Percentiles rank a stretch among this genome's conserved stretches.
Evolutionary conservation across 2,888 invertebrate genomes (phyloP).

Genomic region (Onchidella celtica): DNA sequence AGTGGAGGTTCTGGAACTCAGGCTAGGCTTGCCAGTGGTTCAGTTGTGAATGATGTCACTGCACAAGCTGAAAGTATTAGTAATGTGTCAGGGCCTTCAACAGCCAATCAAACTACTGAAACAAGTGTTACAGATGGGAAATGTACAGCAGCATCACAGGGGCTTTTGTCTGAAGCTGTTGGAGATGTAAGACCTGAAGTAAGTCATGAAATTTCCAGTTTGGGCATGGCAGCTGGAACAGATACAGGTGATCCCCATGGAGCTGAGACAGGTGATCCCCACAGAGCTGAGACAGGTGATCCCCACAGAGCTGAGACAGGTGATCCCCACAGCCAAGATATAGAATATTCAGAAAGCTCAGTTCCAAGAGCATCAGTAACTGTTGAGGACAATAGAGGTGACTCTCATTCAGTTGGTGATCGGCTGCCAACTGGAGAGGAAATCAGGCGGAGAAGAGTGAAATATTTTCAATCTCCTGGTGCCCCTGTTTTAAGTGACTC

Average conservation of each 20-base stretch:
- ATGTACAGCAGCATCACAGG: background rate
- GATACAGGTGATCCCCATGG: too few species aligned
- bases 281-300: background rate
- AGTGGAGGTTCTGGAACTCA: background rate
- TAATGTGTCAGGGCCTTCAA: background rate
- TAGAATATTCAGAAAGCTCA: too few species aligned
- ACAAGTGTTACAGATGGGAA: background rate
- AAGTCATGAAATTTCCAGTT: background rate
- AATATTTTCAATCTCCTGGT: constrained; percentile 39
- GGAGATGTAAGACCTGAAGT: background rate
- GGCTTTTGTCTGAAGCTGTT: background rate
- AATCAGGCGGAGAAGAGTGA: constrained; percentile 45
- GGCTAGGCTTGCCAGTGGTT: background rate
- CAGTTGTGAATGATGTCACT: background rate
- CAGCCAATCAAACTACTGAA: background rate
- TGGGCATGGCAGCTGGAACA: background rate
- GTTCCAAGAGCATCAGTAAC: constrained; percentile 22
- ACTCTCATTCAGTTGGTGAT: background rate
- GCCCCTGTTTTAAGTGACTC: background rate
- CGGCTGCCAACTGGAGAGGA: constrained; percentile 41
- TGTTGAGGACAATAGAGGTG: constrained; percentile 22
- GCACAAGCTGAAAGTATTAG: background rate
- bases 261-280: too few species aligned
- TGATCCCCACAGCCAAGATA: too few species aligned
- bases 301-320: background rate